Evolutionary conservation across 1,140 invertebrate species (phyloP).

Genomic region (Drosophila asahinai): DNA sequence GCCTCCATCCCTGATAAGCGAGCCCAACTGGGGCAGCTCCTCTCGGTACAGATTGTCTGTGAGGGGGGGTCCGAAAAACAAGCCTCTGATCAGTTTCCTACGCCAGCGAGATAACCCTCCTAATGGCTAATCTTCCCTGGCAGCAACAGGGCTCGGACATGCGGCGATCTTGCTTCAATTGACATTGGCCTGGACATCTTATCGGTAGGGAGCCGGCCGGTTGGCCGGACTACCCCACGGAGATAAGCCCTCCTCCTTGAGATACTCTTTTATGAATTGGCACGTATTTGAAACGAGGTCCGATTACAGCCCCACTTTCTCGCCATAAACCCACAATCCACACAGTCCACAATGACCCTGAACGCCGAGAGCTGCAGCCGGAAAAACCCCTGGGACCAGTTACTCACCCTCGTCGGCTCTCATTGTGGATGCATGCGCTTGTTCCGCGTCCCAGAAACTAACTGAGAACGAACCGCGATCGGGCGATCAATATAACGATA

Average conservation of each 20-base stretch:
- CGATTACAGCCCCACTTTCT: slow-evolving; percentile 20
- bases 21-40: slow-evolving; percentile 61
- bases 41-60: slow-evolving; percentile 75
- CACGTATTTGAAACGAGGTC: slow-evolving; percentile 39
- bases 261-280: slow-evolving; percentile 55
- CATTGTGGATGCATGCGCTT: slow-evolving; percentile 32
- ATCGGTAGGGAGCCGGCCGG: slow-evolving; percentile 8
- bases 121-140: slow-evolving; percentile 32
- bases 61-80: not conserved
- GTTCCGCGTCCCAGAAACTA: slow-evolving; percentile 15
- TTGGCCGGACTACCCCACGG: slow-evolving; percentile 13
- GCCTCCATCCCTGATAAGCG: slow-evolving; percentile 54
- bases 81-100: not conserved
- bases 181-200: slow-evolving; percentile 23
- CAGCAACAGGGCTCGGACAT: slow-evolving; percentile 25
- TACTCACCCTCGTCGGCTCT: slow-evolving; percentile 58
- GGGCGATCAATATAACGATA: slow-evolving; percentile 2
- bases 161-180: slow-evolving; percentile 23
- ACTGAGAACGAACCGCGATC: not conserved
- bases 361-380: not conserved
- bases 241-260: slow-evolving; percentile 29
- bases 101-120: slow-evolving; percentile 25
- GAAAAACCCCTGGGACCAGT: slow-evolving; percentile 28
- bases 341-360: slow-evolving; percentile 10
- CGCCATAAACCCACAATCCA: slow-evolving; percentile 10